Evolutionary conservation across 2,113 vertebrate genomes (phyloP).

Genomic region (Arvicanthis niloticus): DNA sequence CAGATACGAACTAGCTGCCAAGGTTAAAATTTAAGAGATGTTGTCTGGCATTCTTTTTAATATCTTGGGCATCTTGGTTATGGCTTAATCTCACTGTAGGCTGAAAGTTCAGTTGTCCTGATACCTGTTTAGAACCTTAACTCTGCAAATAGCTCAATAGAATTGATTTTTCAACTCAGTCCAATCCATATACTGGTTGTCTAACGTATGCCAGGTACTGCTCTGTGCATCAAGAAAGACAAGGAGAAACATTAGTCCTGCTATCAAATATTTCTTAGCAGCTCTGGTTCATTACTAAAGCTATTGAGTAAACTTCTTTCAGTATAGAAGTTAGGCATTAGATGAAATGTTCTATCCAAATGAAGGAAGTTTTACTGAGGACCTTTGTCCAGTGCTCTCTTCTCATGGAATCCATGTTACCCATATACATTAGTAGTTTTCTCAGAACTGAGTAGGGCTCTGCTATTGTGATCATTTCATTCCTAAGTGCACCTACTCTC

Average conservation of each 20-base stretch:
- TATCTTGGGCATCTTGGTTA: constrained; percentile 54
- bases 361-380: background rate
- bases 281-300: constrained; percentile 15
- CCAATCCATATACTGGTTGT: background rate
- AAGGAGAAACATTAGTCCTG: background rate
- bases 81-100: constrained; percentile 57
- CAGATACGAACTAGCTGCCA: constrained; percentile 73
- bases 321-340: background rate
- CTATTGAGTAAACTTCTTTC: constrained; percentile 16
- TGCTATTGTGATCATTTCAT: background rate
- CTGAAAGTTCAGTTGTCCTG: constrained; percentile 36
- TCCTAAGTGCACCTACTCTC: background rate
- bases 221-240: background rate
- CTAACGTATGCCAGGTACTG: background rate
- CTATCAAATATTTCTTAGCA: background rate
- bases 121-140: constrained; percentile 33
- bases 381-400: background rate
- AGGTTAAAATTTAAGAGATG: constrained; percentile 69
- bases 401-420: background rate
- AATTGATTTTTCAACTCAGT: constrained; percentile 29
- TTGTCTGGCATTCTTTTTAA: constrained; percentile 49
- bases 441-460: background rate
- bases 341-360: constrained; percentile 2
- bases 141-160: background rate
- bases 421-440: background rate